Evolutionary conservation across 2,888 invertebrate species (phyloP).

Genomic region (Gisinianus flammeolus): DNA sequence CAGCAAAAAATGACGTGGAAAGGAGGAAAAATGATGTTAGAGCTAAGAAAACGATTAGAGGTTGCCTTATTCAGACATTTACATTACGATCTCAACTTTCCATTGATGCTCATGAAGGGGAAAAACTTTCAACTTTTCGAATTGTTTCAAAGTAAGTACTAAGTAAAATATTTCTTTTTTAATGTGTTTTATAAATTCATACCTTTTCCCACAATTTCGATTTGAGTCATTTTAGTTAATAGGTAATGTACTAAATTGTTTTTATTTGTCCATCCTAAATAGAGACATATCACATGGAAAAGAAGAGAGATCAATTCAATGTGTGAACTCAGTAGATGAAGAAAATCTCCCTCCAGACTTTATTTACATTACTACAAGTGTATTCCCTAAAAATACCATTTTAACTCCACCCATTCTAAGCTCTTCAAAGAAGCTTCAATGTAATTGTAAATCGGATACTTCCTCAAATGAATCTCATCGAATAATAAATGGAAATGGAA

Average conservation of each 20-base stretch:
- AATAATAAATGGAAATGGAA: not conserved
- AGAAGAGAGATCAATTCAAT: conserved; percentile 23
- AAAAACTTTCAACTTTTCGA: not conserved
- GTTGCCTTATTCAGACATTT: conserved; percentile 28
- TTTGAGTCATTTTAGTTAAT: not conserved
- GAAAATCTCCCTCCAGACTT: conserved; percentile 18
- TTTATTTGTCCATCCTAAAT: not conserved
- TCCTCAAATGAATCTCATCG: not conserved
- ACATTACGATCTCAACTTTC: conserved; percentile 25
- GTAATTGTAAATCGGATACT: conserved; percentile 10
- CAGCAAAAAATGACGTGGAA: not conserved
- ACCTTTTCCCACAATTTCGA: not conserved
- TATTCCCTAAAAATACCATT: conserved; percentile 7
- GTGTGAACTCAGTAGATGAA: conserved; percentile 29
- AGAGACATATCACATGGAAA: conserved; percentile 36
- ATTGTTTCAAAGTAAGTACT: conserved; percentile 28
- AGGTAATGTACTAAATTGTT: not conserved
- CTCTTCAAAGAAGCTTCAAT: conserved; percentile 4
- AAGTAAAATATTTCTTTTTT: not conserved
- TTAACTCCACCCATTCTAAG: conserved; percentile 8
- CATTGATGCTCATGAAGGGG: not conserved
- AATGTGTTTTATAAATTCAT: not conserved
- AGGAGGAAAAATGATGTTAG: not conserved
- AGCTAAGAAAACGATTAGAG: conserved; percentile 20
- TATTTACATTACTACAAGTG: conserved; percentile 28